These are phyloP conservation scores for Amphimedon queenslandica DNA, from an alignment of 37 sponge, comb jelly and placozoan genomes.

Conservation along the genomic window DNA sequence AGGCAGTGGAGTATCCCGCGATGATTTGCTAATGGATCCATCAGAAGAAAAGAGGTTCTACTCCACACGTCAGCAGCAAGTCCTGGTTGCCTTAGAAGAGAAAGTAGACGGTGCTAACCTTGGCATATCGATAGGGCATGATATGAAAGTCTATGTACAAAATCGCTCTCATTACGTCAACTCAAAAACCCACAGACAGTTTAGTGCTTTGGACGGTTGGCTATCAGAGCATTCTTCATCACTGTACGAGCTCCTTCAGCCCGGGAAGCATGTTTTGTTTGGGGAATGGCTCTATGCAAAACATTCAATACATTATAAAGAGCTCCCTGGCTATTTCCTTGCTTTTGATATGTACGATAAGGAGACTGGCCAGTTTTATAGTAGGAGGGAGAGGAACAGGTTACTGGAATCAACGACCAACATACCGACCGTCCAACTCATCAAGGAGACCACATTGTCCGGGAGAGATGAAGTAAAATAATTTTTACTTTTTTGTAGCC, in stretches of 20 bases:
- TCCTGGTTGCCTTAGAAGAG: conserved; percentile 68
- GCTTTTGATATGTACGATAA: conserved; percentile 80
- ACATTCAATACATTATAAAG: conserved; percentile 87
- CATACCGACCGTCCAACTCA: conserved; percentile 54
- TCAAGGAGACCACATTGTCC: conserved; percentile 41
- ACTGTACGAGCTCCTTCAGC: conserved; percentile 54
- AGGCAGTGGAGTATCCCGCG: conserved; percentile 81
- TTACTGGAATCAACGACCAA: conserved; percentile 32
- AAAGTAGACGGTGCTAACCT: conserved; percentile 94
- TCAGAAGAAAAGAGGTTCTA: conserved; percentile 75
- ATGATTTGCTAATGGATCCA: conserved; percentile 81
- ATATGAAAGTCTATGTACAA: conserved; percentile 52
- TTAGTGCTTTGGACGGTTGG: conserved; percentile 76
- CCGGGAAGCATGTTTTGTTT: conserved; percentile 72
- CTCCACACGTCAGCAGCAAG: neutral
- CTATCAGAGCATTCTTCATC: conserved; percentile 58
- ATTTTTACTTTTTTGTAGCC: neutral
- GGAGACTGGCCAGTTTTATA: conserved; percentile 49
- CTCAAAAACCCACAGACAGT: conserved; percentile 81
- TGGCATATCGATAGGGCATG: conserved; percentile 69
- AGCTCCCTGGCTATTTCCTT: conserved; percentile 76
- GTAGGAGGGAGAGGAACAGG: conserved; percentile 69
- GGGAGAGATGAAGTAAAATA: conserved; percentile 67
- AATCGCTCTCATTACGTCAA: conserved; percentile 80
- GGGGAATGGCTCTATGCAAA: conserved; percentile 94